Conservation (phyloP, 2,888 invertebrate species). For the Zaprionus obscuricornis region DNA sequence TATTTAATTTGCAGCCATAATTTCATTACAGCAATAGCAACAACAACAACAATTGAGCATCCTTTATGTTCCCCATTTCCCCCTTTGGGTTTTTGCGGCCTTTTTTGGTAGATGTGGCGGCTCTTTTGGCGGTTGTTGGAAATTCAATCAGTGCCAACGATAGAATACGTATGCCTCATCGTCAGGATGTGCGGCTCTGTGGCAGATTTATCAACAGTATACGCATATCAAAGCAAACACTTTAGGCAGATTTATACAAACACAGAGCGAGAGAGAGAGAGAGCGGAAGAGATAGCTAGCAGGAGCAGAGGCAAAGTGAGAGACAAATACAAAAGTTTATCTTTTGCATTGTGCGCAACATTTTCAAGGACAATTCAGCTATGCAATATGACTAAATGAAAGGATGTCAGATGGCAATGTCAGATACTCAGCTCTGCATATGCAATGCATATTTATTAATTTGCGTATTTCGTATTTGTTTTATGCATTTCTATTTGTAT, state of each 20-base stretch:
- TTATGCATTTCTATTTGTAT: too few relatives aligned
- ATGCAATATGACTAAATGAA: slow-evolving; percentile 14
- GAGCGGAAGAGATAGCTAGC: too few relatives aligned
- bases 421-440: background rate
- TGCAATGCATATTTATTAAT: slow-evolving; percentile 72
- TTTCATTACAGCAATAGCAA: slow-evolving; percentile 45
- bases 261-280: too few relatives aligned
- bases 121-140: slow-evolving; percentile 56
- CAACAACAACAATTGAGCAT: slow-evolving; percentile 28
- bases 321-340: slow-evolving; percentile 59
- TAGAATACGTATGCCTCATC: slow-evolving; percentile 22
- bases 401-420: too few relatives aligned
- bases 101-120: slow-evolving; percentile 12
- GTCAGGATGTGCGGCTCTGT: slow-evolving; percentile 37
- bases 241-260: slow-evolving; percentile 63
- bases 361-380: slow-evolving; percentile 64
- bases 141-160: slow-evolving; percentile 66
- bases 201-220: slow-evolving; percentile 66
- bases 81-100: background rate
- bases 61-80: background rate
- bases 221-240: slow-evolving; percentile 77
- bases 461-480: too few relatives aligned
- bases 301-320: slow-evolving; percentile 1
- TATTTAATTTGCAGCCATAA: slow-evolving; percentile 76
- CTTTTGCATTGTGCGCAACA: slow-evolving; percentile 44